Conservation (phyloP, 2,888 invertebrate genomes). For the Xestia ashworthii region DNA sequence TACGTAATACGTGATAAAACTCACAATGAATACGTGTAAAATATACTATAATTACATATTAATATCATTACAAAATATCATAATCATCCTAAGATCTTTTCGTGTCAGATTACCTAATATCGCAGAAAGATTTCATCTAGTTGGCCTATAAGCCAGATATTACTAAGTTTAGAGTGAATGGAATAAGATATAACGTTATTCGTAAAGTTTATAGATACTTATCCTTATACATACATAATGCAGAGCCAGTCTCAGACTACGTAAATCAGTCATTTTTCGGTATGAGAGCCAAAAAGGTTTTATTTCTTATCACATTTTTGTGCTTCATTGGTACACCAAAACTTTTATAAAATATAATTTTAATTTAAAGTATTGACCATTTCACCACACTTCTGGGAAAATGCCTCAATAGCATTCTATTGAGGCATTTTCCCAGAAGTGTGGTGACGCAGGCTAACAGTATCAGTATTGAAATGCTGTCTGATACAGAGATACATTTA, state of each 20-base stretch:
- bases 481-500: constrained; percentile 1
- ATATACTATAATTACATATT: background rate
- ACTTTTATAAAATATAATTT: background rate
- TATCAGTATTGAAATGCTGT: constrained; percentile 3
- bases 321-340: constrained; percentile 6
- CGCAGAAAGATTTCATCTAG: constrained; percentile 9
- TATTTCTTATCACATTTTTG: constrained; percentile 30
- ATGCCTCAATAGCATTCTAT: too few species aligned
- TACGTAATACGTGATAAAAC: background rate
- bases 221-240: background rate
- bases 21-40: background rate
- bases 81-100: background rate
- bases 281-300: background rate
- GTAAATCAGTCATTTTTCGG: constrained; percentile 44
- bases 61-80: background rate
- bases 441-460: too few species aligned
- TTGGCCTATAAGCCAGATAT: background rate
- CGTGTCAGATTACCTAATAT: background rate
- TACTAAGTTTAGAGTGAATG: background rate
- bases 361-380: constrained; percentile 13
- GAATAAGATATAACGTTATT: background rate
- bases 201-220: background rate
- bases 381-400: too few species aligned
- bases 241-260: constrained; percentile 8
- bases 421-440: too few species aligned